phyloP scores from a whole-genome alignment of 2,113 vertebrate species.

The Chauna torquata region DNA sequence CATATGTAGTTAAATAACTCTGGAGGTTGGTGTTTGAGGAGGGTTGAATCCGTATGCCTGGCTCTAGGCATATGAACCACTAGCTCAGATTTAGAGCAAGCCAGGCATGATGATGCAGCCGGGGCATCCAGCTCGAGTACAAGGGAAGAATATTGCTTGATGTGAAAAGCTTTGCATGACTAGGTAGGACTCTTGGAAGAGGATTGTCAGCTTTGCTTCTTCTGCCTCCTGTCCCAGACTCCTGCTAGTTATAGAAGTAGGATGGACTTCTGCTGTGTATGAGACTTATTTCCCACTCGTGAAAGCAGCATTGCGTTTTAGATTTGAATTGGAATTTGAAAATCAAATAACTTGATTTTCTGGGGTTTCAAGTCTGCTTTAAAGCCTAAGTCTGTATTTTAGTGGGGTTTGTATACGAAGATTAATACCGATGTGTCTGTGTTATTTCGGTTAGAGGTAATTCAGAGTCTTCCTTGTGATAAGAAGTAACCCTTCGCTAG shows the following conservation, averaged over 20 bases:
- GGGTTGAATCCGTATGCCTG: not conserved
- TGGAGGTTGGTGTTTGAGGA: not conserved
- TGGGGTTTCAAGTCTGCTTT: not conserved
- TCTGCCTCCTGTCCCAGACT: not conserved
- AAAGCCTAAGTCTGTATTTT: not conserved
- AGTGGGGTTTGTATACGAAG: not conserved
- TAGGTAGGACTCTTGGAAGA: too few species aligned
- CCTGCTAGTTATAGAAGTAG: not conserved
- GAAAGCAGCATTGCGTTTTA: not conserved
- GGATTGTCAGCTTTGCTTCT: not conserved
- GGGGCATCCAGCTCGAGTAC: not conserved
- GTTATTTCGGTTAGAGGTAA: not conserved
- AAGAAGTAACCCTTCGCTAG: not conserved
- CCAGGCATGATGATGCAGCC: not conserved
- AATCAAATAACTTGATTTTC: not conserved
- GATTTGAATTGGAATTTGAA: not conserved
- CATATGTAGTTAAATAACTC: not conserved
- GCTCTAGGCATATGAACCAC: not conserved
- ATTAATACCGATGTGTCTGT: not conserved
- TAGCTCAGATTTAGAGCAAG: not conserved
- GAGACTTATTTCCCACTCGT: not conserved
- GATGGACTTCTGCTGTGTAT: not conserved
- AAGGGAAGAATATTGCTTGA: not conserved
- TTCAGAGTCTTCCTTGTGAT: not conserved
- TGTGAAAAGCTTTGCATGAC: not conserved